These are phyloP conservation scores for Miniopterus natalensis DNA, from an alignment of 2,113 vertebrate species.

Conservation along the genomic window DNA sequence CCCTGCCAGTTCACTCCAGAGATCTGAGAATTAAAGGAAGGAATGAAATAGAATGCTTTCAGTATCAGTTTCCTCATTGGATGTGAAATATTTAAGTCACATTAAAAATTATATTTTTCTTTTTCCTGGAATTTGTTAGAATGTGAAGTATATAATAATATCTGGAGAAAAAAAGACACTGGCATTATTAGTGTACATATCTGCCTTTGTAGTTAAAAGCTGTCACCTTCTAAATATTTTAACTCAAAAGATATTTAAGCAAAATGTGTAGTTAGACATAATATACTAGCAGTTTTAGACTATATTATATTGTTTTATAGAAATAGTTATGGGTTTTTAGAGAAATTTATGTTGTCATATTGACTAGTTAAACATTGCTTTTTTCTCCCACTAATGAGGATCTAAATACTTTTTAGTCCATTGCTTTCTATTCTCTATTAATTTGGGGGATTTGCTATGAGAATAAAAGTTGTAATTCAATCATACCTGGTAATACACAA, in stretches of 20 bases:
- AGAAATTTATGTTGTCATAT: background rate
- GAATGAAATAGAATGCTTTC: background rate
- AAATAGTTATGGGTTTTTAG: background rate
- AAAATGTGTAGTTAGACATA: conserved; percentile 1
- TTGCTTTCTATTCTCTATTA: conserved; percentile 11
- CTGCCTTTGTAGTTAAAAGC: conserved; percentile 27
- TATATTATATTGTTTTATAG: background rate
- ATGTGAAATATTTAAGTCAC: background rate
- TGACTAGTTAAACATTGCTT: background rate
- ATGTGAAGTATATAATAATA: background rate
- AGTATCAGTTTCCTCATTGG: background rate
- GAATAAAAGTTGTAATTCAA: conserved; percentile 70
- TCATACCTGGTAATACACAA: conserved; percentile 58
- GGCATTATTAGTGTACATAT: conserved; percentile 15
- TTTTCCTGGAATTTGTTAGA: background rate
- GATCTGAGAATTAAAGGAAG: background rate
- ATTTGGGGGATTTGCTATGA: background rate
- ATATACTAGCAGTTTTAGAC: background rate
- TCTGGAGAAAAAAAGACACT: background rate
- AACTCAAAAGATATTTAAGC: background rate
- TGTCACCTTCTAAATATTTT: background rate
- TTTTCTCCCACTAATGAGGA: background rate
- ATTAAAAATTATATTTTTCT: background rate
- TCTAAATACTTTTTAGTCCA: background rate
- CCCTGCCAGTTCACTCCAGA: background rate